Evolutionary conservation across 1,140 invertebrate species (phyloP).

Genomic region (Zaprionus africanus): DNA sequence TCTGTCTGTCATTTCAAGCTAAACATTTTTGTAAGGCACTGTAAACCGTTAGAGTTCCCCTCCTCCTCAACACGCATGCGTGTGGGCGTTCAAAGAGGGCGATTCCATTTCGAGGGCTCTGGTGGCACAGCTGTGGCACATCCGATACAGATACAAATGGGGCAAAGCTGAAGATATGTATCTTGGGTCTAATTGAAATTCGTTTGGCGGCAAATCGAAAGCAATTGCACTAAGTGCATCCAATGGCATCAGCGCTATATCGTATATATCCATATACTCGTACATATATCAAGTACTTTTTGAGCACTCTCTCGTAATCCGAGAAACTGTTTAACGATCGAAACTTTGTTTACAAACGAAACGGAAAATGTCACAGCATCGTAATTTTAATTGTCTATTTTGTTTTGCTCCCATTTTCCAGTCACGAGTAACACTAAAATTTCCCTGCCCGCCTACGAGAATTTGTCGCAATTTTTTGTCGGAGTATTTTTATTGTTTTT

Average conservation of each 20-base stretch:
- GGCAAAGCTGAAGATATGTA: conserved; percentile 8
- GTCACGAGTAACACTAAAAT: conserved; percentile 42
- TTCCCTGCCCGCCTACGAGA: conserved; percentile 53
- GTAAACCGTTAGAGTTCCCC: conserved; percentile 15
- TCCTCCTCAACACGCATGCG: conserved; percentile 10
- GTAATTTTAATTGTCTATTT: conserved; percentile 54
- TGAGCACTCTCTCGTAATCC: conserved; percentile 56
- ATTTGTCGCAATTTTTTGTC: conserved; percentile 19
- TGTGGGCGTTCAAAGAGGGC: conserved; percentile 31
- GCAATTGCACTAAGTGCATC: conserved; percentile 59
- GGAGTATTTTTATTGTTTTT: no score
- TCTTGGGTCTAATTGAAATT: conserved; percentile 44
- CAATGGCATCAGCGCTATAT: conserved; percentile 18
- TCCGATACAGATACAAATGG: conserved; percentile 21
- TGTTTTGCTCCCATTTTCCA: conserved; percentile 41
- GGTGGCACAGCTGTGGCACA: conserved; percentile 45
- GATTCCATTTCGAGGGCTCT: background rate
- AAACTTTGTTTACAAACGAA: conserved; percentile 43
- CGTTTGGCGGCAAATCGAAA: conserved; percentile 54
- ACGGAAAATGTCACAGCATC: conserved; percentile 60
- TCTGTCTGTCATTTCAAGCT: background rate
- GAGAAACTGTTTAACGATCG: conserved; percentile 57
- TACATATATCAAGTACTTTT: conserved; percentile 44
- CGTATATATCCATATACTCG: background rate
- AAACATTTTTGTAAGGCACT: conserved; percentile 11